Base-by-base conservation (phyloP, 2,888 invertebrate genomes). In the Drosophila pegasa region DNA sequence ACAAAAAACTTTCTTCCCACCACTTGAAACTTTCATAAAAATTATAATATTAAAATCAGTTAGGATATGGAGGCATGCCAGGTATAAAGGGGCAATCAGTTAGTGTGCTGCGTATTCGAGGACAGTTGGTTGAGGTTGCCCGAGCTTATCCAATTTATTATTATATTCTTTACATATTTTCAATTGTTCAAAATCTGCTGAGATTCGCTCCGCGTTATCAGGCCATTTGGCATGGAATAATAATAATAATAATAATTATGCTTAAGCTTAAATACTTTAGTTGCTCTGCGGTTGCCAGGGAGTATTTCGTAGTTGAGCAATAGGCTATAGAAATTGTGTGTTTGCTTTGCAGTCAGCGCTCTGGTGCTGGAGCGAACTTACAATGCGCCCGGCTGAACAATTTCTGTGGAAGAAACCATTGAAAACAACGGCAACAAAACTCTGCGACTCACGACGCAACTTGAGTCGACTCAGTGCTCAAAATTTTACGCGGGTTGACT, bases 401-500 rank as follows among this genome's bases (percentile, higher is more conserved):
- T 72, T 77, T 37, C 40, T 62, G 59, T 62, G 38, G 58, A 58
- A 71, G 58, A 58, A 71, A 62, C 69, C 55, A 69, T 56, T 61
- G 37, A 64, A 40, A 64, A 61, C 63, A 52, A 37, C 41, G 52
- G 55, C 61, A 56, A 52, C 45, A 48, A 51, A 59, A 50, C 45
- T 31, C 52, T 45, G 43, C 52, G 50, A 20, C 45, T 45, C 51
- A 14, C 56, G 71, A 60, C 60, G 18, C 63, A 61, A 78, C 71
- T 76, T 62, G 50, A 82, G 58, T 61, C 72, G 55, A 57, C 61
- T 65, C 56, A 65, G 78, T 82, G 72, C 81, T 82, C 70, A 86
- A 80, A 85, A 83, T 88, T 88, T 80, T 78, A 74, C 87, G 87
- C 84, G 84, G 81, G 73, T 83, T 88, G 84, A 80, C 76, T 88